Evolutionary conservation across 2,888 invertebrate genomes (phyloP), one percentile per base, ranked within the genome.

Genomic region (Drosophila fulvimacula): DNA sequence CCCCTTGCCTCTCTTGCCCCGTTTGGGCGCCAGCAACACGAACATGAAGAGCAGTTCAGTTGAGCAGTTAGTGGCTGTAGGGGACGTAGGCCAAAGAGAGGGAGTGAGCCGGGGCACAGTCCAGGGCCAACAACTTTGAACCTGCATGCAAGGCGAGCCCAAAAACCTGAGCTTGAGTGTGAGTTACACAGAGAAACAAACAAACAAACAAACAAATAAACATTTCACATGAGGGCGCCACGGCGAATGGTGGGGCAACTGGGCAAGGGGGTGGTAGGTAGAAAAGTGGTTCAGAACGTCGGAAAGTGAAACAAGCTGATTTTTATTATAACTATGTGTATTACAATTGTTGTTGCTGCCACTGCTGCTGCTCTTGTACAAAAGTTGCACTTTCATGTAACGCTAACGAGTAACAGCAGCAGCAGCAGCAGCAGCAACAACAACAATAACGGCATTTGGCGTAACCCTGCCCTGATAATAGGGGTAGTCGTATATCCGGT

Each of bases 361-460:
- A n/a, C 58, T 52, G 57, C 53, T 68, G 49, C 60, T 82, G 65
- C 55, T 55, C 55, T 72, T 85, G 66, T 77, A 71, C 69, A 77
- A 88, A 85, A 88, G 86, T 88, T 83, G 82, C 80, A 85, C 86
- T 88, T 88, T 88, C 80, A 86, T 80, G 86, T 84, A 75, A 77
- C 59, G 72, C 68, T 81, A 86, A 86, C 87, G 75, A 79, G 85
- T 66, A 65, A 67, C 74, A 74, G 34, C 51, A 76, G 48, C 72
- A 68, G 24, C 68, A 69, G 27, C 44, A 65, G 10, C 17, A 68
- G n/a, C 55, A 42, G 19, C 32, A 49, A 9, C 36, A 66, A 27
- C 51, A 46, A 42, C 32, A 49, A 15, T 38, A 70, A 30, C 52
- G 60, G 56, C 59, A 58, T 30, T 52, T 39, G 51, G 46, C 48